phyloP scores from a whole-genome alignment of 2,797 vertebrate species.

The Pipistrellus nathusii region DNA sequence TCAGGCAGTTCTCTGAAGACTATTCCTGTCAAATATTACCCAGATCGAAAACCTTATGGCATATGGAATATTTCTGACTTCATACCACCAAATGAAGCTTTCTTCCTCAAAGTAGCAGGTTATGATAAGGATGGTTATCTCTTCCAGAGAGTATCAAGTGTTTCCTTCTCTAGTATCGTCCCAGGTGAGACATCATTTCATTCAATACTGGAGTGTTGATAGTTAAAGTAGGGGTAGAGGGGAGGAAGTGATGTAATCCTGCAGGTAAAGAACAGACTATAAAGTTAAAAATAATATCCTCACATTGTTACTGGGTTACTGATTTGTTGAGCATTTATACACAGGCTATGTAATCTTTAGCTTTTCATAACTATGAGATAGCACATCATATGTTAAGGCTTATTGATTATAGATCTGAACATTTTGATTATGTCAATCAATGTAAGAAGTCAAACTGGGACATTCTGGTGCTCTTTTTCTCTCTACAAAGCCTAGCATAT shows the following conservation, averaged over 20 bases:
- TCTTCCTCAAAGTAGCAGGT: conserved; percentile 95
- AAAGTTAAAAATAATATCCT: background rate
- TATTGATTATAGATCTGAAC: background rate
- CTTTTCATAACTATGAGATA: background rate
- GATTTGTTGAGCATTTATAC: background rate
- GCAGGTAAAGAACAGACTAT: background rate
- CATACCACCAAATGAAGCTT: conserved; percentile 94
- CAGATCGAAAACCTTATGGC: conserved; percentile 92
- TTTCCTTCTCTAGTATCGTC: conserved; percentile 95
- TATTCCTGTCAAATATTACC: conserved; percentile 94
- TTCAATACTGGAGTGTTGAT: background rate
- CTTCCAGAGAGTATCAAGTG: conserved; percentile 97
- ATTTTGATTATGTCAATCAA: background rate
- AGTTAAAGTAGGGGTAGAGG: background rate
- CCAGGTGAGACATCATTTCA: conserved; percentile 90
- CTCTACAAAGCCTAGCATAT: background rate
- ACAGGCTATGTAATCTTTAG: background rate
- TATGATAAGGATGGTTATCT: conserved; percentile 94
- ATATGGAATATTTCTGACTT: conserved; percentile 99
- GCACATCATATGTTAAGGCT: background rate
- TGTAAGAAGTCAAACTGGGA: background rate
- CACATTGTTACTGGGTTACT: background rate
- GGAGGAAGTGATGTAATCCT: background rate
- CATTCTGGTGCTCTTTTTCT: background rate
- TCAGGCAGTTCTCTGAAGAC: conserved; percentile 93